Evolutionary conservation across 2,797 vertebrate species (phyloP), one percentile per base, ranked within the genome.

Genomic region (Hypotaenidia philippensis): DNA sequence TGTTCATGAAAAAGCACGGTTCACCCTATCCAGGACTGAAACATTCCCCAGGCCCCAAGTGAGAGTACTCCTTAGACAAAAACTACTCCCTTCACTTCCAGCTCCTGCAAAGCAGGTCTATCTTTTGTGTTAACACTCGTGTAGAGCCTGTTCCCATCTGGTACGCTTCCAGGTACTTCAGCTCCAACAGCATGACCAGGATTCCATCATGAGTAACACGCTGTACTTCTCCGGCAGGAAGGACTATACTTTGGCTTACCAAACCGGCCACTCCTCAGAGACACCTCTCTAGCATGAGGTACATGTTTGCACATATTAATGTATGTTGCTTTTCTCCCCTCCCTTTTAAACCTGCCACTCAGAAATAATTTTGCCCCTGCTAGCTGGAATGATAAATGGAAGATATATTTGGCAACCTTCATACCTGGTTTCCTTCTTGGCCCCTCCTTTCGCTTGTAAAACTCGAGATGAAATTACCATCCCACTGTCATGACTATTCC

Each of bases 281-380:
- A 94, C 66, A 87, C 52, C 87, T 79, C 70, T 93, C 77, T 16
- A 87, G 47, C 49, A 86, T 18, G 50, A 91, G 68, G 61, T 75
- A 87, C 60, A 9, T 74, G 70, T 82, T 89, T 91, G 81, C 34
- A 82, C 41, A 8, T 57, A 90, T 34, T 82, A 89, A 38, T 32
- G 32, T 41, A 64, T 38, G 59, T 27, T 87, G 66, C 77, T 90
- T 87, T 87, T 80, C 96, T 93, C 74, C 52, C 80, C 93, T 96
- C 94, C 88, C 90, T 94, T 93, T 85, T 64, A 74, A 84, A 94
- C 77, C 56, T 90, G 93, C 52, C 94, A 94, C 70, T 96, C 88
- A 90, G 66, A 87, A 94, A 77, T 89, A 94, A 94, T 96, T 95
- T 82, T 77, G 45, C 21, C 27, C 25, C 59, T 95, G 76, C 86